Evolutionary conservation across 2,888 invertebrate genomes (phyloP).

Genomic region (Metallyticus violacea): DNA sequence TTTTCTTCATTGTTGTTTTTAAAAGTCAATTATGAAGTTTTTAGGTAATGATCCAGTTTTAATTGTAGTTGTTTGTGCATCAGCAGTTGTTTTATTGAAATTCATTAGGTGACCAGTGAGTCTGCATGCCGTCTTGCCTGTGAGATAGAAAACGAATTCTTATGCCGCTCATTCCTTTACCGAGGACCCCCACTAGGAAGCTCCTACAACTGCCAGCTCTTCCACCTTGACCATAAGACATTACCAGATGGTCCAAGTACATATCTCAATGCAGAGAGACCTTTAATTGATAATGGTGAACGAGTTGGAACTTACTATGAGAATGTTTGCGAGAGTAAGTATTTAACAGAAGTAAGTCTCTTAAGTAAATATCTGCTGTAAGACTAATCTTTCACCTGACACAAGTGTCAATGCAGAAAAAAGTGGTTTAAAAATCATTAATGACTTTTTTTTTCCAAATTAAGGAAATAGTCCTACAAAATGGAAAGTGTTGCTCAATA

Average conservation of each 20-base stretch:
- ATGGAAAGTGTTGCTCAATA: too few species aligned
- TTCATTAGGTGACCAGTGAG: conserved; percentile 72
- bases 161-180: conserved; percentile 81
- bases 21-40: too few species aligned
- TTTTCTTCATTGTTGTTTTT: not conserved
- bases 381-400: too few species aligned
- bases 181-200: conserved; percentile 63
- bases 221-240: conserved; percentile 89
- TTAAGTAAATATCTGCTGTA: too few species aligned
- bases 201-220: conserved; percentile 87
- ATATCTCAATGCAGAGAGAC: conserved; percentile 84
- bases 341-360: conserved; percentile 20
- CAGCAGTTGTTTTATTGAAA: not conserved
- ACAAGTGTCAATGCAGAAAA: too few species aligned
- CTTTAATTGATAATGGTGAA: conserved; percentile 87
- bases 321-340: conserved; percentile 86
- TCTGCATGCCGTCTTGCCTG: conserved; percentile 87
- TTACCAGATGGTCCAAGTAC: conserved; percentile 90
- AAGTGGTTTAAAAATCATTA: too few species aligned
- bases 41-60: too few species aligned
- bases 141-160: conserved; percentile 89
- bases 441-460: too few species aligned
- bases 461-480: too few species aligned
- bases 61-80: too few species aligned
- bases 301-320: conserved; percentile 87